These are phyloP conservation scores for Mus caroli DNA, from an alignment of 2,797 vertebrate species.

Conservation along the genomic window DNA sequence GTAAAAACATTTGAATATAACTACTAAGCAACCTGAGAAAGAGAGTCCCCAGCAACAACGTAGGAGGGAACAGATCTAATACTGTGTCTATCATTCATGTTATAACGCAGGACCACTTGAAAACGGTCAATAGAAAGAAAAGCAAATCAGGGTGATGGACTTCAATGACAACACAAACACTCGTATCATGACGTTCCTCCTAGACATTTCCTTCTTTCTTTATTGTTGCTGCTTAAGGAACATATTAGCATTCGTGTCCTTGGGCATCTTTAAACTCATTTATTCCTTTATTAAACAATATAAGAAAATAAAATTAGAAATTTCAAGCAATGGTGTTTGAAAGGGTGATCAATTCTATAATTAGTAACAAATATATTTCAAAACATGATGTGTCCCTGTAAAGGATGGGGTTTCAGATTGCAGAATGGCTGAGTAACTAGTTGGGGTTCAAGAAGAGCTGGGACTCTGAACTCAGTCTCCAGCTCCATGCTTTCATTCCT, in stretches of 20 bases:
- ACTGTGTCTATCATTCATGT: conserved; percentile 46
- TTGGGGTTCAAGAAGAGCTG: not conserved
- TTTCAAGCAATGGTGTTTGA: not conserved
- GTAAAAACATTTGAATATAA: conserved; percentile 56
- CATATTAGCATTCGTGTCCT: not conserved
- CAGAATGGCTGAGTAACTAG: not conserved
- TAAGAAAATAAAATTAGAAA: conserved; percentile 29
- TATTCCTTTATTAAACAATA: conserved; percentile 19
- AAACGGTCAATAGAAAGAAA: conserved; percentile 37
- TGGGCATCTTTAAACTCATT: not conserved
- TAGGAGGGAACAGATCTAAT: not conserved
- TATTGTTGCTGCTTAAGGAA: not conserved
- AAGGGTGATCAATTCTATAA: not conserved
- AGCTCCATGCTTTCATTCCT: not conserved
- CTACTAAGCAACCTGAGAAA: not conserved
- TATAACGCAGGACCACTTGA: conserved; percentile 5
- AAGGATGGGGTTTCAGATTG: not conserved
- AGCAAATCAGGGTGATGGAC: not conserved
- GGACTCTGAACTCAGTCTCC: not conserved
- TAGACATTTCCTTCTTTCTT: conserved; percentile 9
- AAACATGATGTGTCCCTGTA: not conserved
- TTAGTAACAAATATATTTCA: not conserved
- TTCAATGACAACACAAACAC: not conserved
- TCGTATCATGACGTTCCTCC: not conserved
- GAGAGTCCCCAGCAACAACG: not conserved